Percentiles rank a stretch among this genome's conserved stretches.
These are phyloP conservation scores for Aleiodes testaceus DNA, from an alignment of 2,888 invertebrate species.

Conservation along the genomic window DNA sequence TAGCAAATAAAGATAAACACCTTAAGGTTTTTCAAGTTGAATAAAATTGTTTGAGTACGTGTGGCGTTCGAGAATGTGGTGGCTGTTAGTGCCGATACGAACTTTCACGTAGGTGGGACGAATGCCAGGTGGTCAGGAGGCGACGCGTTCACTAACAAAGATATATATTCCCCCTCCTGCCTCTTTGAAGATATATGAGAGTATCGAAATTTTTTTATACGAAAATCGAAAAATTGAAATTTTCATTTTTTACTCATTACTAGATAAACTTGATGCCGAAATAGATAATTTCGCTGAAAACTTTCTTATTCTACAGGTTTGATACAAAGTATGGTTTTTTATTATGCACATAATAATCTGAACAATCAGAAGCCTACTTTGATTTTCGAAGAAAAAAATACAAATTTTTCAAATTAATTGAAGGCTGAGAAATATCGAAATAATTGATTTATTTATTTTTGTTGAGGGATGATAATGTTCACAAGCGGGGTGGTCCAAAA, in stretches of 20 bases:
- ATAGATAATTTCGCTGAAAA: not conserved
- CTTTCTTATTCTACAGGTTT: not conserved
- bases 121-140: conserved; percentile 51
- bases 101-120: conserved; percentile 54
- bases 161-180: conserved; percentile 32
- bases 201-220: conserved; percentile 9
- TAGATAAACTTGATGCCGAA: not conserved
- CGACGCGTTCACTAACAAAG: conserved; percentile 46
- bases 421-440: not conserved
- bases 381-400: too few species aligned
- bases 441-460: conserved; percentile 12
- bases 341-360: too few species aligned
- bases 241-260: not conserved
- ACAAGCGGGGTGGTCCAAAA: conserved; percentile 34
- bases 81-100: conserved; percentile 43
- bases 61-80: conserved; percentile 44
- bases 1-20: too few species aligned
- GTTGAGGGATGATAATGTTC: conserved; percentile 21
- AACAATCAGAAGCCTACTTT: too few species aligned
- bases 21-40: not conserved
- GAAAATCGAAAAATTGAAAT: not conserved
- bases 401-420: not conserved
- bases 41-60: conserved; percentile 31
- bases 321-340: not conserved
- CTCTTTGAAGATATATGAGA: conserved; percentile 2